These are phyloP conservation scores for Eristalis tenax DNA, from an alignment of 2,888 invertebrate genomes.

Conservation along the genomic window DNA sequence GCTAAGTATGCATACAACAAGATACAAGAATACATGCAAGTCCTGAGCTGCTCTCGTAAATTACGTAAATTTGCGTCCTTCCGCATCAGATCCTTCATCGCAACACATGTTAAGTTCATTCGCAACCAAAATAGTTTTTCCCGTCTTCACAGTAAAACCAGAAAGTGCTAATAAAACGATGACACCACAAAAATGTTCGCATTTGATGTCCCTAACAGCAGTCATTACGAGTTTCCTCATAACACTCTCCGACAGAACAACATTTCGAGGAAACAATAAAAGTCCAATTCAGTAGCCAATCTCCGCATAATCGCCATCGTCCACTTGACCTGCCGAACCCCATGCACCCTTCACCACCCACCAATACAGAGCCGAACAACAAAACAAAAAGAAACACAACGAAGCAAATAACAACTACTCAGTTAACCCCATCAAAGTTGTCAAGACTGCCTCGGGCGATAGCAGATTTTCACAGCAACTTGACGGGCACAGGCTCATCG, in stretches of 20 bases:
- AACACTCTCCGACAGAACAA: neutral
- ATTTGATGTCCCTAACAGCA: neutral
- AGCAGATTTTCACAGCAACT: conserved; percentile 53
- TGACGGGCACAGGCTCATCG: neutral
- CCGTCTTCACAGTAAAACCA: neutral
- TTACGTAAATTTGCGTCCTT: no score
- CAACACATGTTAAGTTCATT: no score
- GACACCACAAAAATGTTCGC: neutral
- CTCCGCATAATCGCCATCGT: neutral
- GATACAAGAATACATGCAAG: no score
- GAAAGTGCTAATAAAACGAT: neutral
- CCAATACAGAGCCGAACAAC: neutral
- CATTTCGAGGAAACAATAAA: neutral
- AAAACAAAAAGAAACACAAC: neutral
- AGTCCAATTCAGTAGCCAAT: neutral
- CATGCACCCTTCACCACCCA: neutral
- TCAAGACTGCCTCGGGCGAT: conserved; percentile 15
- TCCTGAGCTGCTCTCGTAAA: no score
- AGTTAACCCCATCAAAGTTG: conserved; percentile 43
- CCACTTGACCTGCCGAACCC: neutral
- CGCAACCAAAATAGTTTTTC: neutral
- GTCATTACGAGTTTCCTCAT: neutral
- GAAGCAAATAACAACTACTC: conserved; percentile 33
- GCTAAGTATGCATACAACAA: no score
- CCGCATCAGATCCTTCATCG: no score